phyloP scores from a whole-genome alignment of 1,140 invertebrate species.

The Conopomorpha cramerella region DNA sequence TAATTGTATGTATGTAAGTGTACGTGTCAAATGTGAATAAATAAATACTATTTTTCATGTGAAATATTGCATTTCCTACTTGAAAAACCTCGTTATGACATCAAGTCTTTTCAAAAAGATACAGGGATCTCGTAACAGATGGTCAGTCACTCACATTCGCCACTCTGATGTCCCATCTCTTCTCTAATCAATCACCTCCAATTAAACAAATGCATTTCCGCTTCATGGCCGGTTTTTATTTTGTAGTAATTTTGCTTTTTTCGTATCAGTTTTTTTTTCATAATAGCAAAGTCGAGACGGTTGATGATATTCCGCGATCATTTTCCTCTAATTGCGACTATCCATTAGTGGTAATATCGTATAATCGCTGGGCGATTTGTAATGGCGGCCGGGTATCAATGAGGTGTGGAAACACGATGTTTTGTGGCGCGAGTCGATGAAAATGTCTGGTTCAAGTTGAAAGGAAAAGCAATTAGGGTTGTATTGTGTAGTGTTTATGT shows the following conservation, averaged over 20 bases:
- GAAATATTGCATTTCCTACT: no score
- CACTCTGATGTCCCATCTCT: no score
- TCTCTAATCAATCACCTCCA: no score
- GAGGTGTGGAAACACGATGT: conserved; percentile 42
- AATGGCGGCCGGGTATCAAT: conserved; percentile 29
- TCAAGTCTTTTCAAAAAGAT: no score
- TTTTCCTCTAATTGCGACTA: conserved; percentile 33
- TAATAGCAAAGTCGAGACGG: not conserved
- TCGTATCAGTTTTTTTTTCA: not conserved
- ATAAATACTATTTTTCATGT: no score
- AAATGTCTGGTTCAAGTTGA: conserved; percentile 8
- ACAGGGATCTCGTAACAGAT: no score
- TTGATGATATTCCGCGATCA: not conserved
- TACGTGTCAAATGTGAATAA: no score
- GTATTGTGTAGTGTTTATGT: not conserved
- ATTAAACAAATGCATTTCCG: no score
- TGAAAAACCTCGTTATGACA: no score
- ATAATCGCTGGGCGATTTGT: conserved; percentile 42
- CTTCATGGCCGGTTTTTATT: no score
- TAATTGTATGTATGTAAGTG: no score
- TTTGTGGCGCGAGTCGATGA: conserved; percentile 20
- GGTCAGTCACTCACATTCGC: no score
- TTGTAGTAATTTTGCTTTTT: not conserved
- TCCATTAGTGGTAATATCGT: conserved; percentile 37
- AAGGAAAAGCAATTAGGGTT: conserved; percentile 4